A percentile compares a stretch with the other conserved stretches of the same genome.
Evolutionary conservation across 2,888 invertebrate genomes (phyloP).

Genomic region (Lacanobia wlatinum): DNA sequence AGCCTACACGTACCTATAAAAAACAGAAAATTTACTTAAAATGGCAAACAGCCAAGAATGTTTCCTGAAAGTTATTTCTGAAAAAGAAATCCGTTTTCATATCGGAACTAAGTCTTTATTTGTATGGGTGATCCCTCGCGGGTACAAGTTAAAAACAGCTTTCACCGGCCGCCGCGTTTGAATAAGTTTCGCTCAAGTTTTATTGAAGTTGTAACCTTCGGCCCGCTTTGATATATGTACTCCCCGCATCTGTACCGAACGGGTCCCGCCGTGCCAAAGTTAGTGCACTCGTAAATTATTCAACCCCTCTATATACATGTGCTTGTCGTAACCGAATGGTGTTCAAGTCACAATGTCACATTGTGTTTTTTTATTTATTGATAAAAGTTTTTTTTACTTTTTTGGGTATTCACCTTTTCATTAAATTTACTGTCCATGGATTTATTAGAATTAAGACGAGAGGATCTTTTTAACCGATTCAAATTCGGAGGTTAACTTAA

Average conservation of each 20-base stretch:
- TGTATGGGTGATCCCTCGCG: constrained; percentile 84
- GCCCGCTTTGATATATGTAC: constrained; percentile 86
- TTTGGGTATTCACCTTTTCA: neutral
- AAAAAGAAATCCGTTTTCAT: constrained; percentile 81
- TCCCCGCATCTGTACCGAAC: constrained; percentile 79
- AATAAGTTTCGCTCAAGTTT: constrained; percentile 81
- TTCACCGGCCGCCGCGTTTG: constrained; percentile 82
- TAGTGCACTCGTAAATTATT: constrained; percentile 89
- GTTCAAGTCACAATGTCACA: constrained; percentile 77
- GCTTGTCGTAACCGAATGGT: constrained; percentile 80
- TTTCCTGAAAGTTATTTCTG: constrained; percentile 76
- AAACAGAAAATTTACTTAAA: constrained; percentile 71
- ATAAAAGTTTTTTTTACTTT: constrained; percentile 1
- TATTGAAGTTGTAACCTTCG: constrained; percentile 85
- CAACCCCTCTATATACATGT: constrained; percentile 83
- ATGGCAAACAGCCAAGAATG: constrained; percentile 74
- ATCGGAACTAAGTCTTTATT: constrained; percentile 87
- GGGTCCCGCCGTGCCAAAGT: constrained; percentile 82
- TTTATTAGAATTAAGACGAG: neutral
- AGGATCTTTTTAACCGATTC: too few species aligned
- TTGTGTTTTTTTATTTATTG: constrained; percentile 68
- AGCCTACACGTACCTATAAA: constrained; percentile 58
- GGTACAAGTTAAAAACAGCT: constrained; percentile 89
- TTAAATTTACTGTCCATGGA: neutral
- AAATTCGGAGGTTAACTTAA: neutral